A percentile compares a stretch with the other conserved stretches of the same genome.
phyloP scores from a whole-genome alignment of 2,888 invertebrate species.

The Caenorhabditis sinica region DNA sequence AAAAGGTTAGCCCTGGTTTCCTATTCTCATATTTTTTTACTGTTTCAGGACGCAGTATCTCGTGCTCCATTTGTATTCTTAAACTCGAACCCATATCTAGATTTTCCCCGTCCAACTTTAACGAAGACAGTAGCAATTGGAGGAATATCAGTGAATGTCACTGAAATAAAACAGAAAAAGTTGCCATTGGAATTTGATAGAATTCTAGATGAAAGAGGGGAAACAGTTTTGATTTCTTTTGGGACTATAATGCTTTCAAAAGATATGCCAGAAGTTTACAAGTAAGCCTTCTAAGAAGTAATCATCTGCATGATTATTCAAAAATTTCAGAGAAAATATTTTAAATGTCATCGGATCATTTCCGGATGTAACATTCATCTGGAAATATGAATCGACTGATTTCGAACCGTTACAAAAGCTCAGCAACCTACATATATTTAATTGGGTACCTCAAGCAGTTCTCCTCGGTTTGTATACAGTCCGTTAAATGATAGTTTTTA shows the following conservation, averaged over 20 bases:
- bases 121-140: conserved; percentile 55
- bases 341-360: conserved; percentile 9
- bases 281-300: neutral
- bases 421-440: conserved; percentile 15
- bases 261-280: conserved; percentile 48
- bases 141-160: conserved; percentile 53
- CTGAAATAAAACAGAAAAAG: conserved; percentile 25
- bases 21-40: neutral
- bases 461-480: conserved; percentile 6
- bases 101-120: conserved; percentile 49
- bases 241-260: conserved; percentile 47
- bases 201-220: conserved; percentile 13
- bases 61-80: conserved; percentile 42
- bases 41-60: conserved; percentile 10
- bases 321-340: conserved; percentile 30
- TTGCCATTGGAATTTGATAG: conserved; percentile 11
- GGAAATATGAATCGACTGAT: conserved; percentile 52
- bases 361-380: conserved; percentile 60
- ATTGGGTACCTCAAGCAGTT: conserved; percentile 42
- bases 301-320: neutral
- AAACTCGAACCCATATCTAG: conserved; percentile 58
- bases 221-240: conserved; percentile 53
- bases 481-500: neutral
- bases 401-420: neutral
- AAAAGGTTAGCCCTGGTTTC: neutral